Base-by-base conservation (phyloP, 2,888 invertebrate species). In the Subacronicta megacephala region DNA sequence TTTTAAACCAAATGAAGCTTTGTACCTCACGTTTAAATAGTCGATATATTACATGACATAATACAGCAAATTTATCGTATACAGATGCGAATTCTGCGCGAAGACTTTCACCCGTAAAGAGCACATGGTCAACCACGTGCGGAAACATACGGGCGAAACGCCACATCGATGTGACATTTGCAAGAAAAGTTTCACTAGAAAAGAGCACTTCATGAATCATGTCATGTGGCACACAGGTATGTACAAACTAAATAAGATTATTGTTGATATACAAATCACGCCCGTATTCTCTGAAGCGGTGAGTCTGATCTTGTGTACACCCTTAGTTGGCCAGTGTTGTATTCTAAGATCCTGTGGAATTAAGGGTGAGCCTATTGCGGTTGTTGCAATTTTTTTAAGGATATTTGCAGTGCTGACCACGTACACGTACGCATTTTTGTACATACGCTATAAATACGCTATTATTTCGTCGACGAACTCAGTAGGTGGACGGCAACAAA, bases 171-270 rank as follows among this genome's bases (percentile, higher is more conserved):
- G 96, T 84, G 96, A 97, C 81, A 96, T 96, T 66, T 97, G 97
- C 90, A 96, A 96, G 89, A 97, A 97, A 91, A 97, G 97, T 81
- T 97, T 96, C 87, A 96, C 96, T 3, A 90, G 96, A 62, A 96
- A 97, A 80, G 96, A 97, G 77, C 97, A 97, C 82, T 96, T 96
- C 79, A 96, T 96, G 96, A 96, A 96, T 87, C 96, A 97, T 80
- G 96, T 97, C 62, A 96, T 96, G 96, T 96, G 96, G 96, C 97
- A 97, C 77, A 96, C 96, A 77, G 96, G 96, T 95, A 83, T 12
- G 82, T n/a, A n/a, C 70, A 20, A 0, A 43, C 40, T 3, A n/a
- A n/a, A n/a, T n/a, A n/a, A n/a, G n/a, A n/a, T n/a, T n/a, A n/a
- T n/a, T n/a, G n/a, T n/a, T n/a, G 10, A 26, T 10, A 3, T 26